These are phyloP conservation scores for Centropristis striata DNA, from an alignment of 2,113 vertebrate genomes.

Conservation along the genomic window DNA sequence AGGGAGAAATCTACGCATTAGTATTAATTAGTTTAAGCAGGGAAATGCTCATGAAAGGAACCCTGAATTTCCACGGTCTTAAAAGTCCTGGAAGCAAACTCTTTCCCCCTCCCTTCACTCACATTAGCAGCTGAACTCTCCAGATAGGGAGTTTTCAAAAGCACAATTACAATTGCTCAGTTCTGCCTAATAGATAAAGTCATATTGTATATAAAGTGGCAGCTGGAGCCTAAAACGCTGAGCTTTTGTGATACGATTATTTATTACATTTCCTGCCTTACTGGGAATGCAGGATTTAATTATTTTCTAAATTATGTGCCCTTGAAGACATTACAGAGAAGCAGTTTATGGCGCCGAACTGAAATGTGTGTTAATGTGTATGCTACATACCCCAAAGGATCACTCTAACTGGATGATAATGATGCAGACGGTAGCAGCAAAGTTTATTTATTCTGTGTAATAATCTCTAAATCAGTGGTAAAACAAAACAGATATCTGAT, in stretches of 20 bases:
- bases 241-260: conserved; percentile 5
- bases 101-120: background rate
- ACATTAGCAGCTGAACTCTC: conserved; percentile 10
- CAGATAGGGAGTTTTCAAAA: background rate
- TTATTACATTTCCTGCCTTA: conserved; percentile 8
- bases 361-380: background rate
- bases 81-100: background rate
- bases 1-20: background rate
- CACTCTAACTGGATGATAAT: background rate
- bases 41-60: background rate
- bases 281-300: background rate
- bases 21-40: background rate
- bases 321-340: background rate
- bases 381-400: background rate
- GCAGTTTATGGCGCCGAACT: background rate
- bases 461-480: background rate
- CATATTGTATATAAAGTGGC: background rate
- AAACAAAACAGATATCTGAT: background rate
- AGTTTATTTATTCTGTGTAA: background rate
- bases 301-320: background rate
- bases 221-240: background rate
- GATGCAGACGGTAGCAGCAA: background rate
- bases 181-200: background rate
- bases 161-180: background rate
- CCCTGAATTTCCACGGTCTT: background rate